Evolutionary conservation across 2,888 invertebrate species (phyloP).

Genomic region (Drosophila formosana): DNA sequence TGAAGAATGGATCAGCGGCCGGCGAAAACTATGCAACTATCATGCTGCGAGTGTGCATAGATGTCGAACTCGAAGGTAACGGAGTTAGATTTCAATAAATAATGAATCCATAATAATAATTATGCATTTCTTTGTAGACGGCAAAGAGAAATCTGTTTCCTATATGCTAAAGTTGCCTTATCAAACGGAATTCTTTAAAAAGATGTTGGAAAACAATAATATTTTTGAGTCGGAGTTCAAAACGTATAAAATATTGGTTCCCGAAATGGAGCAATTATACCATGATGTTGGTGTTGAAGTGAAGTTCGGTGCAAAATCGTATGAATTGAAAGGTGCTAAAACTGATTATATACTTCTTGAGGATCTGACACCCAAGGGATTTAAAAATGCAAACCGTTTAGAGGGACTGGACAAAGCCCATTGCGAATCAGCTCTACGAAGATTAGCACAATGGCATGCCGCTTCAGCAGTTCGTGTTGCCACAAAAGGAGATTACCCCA

Average conservation of each 20-base stretch:
- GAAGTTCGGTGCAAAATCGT: constrained; percentile 71
- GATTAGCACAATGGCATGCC: constrained; percentile 82
- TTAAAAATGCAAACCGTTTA: constrained; percentile 66
- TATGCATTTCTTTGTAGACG: constrained; percentile 3
- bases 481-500: constrained; percentile 60
- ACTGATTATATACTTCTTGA: constrained; percentile 70
- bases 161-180: constrained; percentile 70
- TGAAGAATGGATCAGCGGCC: constrained; percentile 56
- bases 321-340: constrained; percentile 57
- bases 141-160: constrained; percentile 46
- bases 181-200: constrained; percentile 36
- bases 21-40: constrained; percentile 82
- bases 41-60: constrained; percentile 73
- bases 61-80: constrained; percentile 69
- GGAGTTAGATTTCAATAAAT: neutral
- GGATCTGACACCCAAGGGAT: constrained; percentile 68
- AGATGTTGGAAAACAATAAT: constrained; percentile 53
- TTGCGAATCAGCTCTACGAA: constrained; percentile 67
- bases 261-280: constrained; percentile 77
- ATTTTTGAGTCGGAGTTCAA: constrained; percentile 73
- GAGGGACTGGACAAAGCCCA: constrained; percentile 75
- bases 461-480: constrained; percentile 73
- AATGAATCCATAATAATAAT: neutral
- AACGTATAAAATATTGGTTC: constrained; percentile 71
- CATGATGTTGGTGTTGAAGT: constrained; percentile 64